Conservation (phyloP, 92 coral and sea anemone species). For the Micromussa lordhowensis region DNA sequence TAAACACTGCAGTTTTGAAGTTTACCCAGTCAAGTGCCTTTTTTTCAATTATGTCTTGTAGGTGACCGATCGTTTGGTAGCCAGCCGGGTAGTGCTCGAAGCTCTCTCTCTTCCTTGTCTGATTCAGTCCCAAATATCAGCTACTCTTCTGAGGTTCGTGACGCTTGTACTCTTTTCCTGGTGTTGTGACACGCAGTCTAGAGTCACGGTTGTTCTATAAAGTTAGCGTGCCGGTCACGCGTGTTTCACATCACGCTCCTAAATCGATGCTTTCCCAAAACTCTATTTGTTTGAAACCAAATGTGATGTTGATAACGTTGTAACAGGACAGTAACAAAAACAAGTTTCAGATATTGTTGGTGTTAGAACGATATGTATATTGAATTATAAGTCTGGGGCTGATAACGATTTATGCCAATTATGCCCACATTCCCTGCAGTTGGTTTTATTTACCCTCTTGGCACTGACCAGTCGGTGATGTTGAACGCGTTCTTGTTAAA, state of each 20-base stretch:
- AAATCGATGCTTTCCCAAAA: background rate
- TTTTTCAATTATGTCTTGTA: constrained; percentile 8
- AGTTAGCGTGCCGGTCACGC: constrained; percentile 13
- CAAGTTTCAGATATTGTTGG: constrained; percentile 10
- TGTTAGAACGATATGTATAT: background rate
- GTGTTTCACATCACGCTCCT: constrained; percentile 8
- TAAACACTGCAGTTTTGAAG: background rate
- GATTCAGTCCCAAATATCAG: constrained; percentile 81
- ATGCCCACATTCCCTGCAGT: background rate
- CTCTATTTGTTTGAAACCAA: background rate
- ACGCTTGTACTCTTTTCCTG: background rate
- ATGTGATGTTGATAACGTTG: background rate
- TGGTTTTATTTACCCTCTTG: background rate
- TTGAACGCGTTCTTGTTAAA: background rate
- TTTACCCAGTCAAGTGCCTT: background rate
- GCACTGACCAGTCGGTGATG: background rate
- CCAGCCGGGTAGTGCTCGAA: constrained; percentile 94
- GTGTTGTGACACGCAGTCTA: background rate
- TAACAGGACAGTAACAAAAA: background rate
- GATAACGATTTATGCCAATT: background rate
- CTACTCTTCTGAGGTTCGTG: constrained; percentile 89
- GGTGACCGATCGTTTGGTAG: constrained; percentile 90
- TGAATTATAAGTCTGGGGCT: background rate
- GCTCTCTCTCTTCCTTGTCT: constrained; percentile 93
- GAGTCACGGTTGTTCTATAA: background rate